Evolutionary conservation across 2,113 vertebrate species (phyloP).

Genomic region (Ondatra zibethicus): DNA sequence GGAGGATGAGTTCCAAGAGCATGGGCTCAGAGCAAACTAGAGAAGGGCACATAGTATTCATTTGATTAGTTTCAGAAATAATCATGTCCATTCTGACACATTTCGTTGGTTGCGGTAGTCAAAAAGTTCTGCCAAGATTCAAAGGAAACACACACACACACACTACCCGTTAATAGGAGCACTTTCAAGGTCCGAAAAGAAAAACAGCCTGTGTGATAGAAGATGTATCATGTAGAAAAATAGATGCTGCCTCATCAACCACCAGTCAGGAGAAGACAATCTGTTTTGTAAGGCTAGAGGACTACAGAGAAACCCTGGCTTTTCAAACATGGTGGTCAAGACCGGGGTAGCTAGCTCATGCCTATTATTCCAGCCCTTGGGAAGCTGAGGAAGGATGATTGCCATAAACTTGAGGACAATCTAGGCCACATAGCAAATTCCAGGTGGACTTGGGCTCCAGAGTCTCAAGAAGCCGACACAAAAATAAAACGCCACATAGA

Average conservation of each 20-base stretch:
- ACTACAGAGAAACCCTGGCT: neutral
- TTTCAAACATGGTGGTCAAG: neutral
- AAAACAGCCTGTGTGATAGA: neutral
- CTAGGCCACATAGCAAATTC: neutral
- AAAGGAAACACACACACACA: neutral
- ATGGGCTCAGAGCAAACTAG: neutral
- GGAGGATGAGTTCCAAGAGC: neutral
- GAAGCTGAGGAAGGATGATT: neutral
- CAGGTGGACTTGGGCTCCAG: neutral
- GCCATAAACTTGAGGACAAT: neutral
- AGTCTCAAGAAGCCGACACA: neutral
- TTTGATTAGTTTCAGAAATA: neutral
- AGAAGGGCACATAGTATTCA: neutral
- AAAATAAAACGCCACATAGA: neutral
- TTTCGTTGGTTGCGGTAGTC: neutral
- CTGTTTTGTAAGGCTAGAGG: neutral
- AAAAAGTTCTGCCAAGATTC: neutral
- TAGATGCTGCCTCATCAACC: neutral
- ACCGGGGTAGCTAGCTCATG: neutral
- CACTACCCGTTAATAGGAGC: neutral
- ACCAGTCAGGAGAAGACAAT: neutral
- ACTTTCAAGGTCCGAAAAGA: neutral
- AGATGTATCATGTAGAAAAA: neutral
- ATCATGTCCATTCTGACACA: neutral
- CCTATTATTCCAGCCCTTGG: too few species aligned